Evolutionary conservation across 2,888 invertebrate genomes (phyloP), one percentile per base, ranked within the genome.

Genomic region (Cheilosia variabilis): DNA sequence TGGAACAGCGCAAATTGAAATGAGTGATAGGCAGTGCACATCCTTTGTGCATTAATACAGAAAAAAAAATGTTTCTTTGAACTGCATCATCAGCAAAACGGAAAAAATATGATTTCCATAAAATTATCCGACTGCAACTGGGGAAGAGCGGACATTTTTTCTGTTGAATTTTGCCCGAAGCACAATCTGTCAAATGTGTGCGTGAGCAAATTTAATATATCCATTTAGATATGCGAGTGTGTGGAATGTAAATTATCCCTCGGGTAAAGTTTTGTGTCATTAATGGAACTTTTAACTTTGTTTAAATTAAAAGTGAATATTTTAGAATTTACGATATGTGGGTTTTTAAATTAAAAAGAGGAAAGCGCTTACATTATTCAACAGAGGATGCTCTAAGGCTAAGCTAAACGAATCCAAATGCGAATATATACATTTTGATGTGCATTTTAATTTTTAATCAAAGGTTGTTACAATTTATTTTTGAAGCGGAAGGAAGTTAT

Each of bases 61-160:
- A 10, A 10, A 50, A 5, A 2, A 37, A 19, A 10, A 31, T n/a
- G 9, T 71, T 58, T 27, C 27, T 66, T 62, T 62, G 27, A 17
- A 34, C 55, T 62, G 58, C 78, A 66, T 43, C 60, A 57, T 82
- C 77, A 82, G 60, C 77, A 69, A 27, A 83, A 83, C 15, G 47
- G 55, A 55, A 62, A 76, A 60, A 66, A 75, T 62, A 83, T 83
- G 66, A 78, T 73, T 78, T 73, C 62, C 72, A 78, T 78, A 58
- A 83, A 83, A 73, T 73, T 73, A 78, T 83, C 68, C 57, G 68
- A 78, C 60, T 77, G 77, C 66, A 62, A 57, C 52, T 57, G 62
- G 9, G 9, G 13, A 52, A 37, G 17, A 71, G 34, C 22, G n/a
- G 41, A 31, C 10, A 52, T 10, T 37, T 27, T 24, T 27, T 27